phyloP scores from a whole-genome alignment of 2,888 invertebrate species.

The Thereva unica region DNA sequence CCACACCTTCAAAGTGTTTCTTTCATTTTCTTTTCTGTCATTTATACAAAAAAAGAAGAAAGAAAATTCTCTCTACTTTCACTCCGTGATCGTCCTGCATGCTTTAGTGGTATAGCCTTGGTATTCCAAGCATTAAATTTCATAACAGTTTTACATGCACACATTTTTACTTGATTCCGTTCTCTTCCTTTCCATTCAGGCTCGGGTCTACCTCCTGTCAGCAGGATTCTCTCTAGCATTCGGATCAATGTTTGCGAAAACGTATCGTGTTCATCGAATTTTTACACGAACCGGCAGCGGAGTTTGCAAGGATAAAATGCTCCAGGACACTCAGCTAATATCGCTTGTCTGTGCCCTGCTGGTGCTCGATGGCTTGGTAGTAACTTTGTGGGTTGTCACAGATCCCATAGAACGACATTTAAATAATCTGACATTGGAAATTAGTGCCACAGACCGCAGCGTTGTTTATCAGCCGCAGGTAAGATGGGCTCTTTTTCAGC shows the following conservation, averaged over 20 bases:
- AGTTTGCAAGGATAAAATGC: slow-evolving; percentile 84
- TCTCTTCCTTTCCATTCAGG: slow-evolving; percentile 61
- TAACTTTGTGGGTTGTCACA: slow-evolving; percentile 80
- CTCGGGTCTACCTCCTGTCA: slow-evolving; percentile 83
- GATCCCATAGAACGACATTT: slow-evolving; percentile 88
- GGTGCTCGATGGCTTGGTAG: slow-evolving; percentile 79
- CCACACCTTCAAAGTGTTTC: too few relatives aligned
- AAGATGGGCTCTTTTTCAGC: slow-evolving; percentile 45
- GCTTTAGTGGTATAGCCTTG: too few relatives aligned
- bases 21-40: too few relatives aligned
- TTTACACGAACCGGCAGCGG: slow-evolving; percentile 84
- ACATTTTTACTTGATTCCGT: neutral
- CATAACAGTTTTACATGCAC: neutral
- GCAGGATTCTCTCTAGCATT: slow-evolving; percentile 91
- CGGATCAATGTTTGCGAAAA: slow-evolving; percentile 94
- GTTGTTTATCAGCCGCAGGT: slow-evolving; percentile 87
- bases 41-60: too few relatives aligned
- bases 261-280: slow-evolving; percentile 88
- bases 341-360: slow-evolving; percentile 80
- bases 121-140: neutral
- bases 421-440: slow-evolving; percentile 79
- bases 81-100: too few relatives aligned
- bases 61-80: too few relatives aligned
- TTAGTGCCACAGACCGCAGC: slow-evolving; percentile 75
- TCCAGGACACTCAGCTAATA: slow-evolving; percentile 88